Conservation (phyloP, 2,888 invertebrate species). For the Aporophyla nigra region DNA sequence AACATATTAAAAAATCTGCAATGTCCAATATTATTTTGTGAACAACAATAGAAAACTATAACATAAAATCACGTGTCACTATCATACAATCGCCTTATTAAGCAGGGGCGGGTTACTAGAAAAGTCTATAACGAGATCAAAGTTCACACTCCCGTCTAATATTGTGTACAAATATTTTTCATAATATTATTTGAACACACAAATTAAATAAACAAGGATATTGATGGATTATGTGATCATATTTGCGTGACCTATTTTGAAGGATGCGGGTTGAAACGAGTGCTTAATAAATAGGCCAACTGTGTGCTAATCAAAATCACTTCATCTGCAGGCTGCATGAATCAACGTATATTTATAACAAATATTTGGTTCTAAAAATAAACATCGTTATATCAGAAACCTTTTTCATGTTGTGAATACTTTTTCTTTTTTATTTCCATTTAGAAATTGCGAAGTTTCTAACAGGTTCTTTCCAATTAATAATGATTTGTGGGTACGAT, state of each 20-base stretch:
- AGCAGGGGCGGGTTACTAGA: no score
- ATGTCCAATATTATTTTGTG: no score
- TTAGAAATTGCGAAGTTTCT: background rate
- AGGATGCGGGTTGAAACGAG: constrained; percentile 41
- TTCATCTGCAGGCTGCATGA: constrained; percentile 49
- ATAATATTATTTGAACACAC: constrained; percentile 14
- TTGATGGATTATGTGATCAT: constrained; percentile 58
- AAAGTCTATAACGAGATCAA: background rate
- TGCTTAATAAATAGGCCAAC: constrained; percentile 57
- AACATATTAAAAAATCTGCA: no score
- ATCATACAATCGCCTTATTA: no score
- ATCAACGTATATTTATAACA: constrained; percentile 23
- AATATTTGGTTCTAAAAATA: constrained; percentile 32
- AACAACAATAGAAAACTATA: no score
- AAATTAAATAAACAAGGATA: constrained; percentile 50
- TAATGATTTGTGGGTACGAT: background rate
- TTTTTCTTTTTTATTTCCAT: constrained; percentile 5
- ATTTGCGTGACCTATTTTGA: constrained; percentile 60
- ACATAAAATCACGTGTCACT: no score
- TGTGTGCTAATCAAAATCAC: constrained; percentile 52
- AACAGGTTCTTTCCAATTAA: background rate
- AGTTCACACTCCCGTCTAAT: background rate
- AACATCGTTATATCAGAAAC: constrained; percentile 1
- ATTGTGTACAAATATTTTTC: constrained; percentile 18
- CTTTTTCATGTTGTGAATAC: background rate